Conservation (phyloP, 2,797 vertebrate species). For the Danio jaintianensis region DNA sequence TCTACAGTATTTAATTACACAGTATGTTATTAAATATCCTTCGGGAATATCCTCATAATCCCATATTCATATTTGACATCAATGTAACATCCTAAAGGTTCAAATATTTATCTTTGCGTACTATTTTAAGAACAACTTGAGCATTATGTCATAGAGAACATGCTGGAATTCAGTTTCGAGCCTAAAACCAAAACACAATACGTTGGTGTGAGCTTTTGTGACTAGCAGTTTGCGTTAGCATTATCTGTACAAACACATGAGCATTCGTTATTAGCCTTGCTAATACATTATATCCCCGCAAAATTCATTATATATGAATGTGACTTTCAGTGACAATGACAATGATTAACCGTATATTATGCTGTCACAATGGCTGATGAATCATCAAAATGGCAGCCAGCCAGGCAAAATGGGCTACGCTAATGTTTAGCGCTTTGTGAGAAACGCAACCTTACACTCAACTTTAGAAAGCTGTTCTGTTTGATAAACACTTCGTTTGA, state of each 20-base stretch:
- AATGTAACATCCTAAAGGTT: background rate
- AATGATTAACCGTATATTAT: background rate
- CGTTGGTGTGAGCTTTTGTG: background rate
- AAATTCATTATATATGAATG: constrained; percentile 3
- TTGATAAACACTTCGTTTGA: background rate
- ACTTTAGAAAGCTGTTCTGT: background rate
- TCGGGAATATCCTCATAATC: no score
- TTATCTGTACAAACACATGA: background rate
- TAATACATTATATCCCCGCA: background rate
- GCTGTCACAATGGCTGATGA: background rate
- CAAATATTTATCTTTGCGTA: background rate
- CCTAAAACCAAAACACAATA: constrained; percentile 1
- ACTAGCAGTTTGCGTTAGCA: background rate
- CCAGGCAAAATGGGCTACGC: background rate
- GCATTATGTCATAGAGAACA: background rate
- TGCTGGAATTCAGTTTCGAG: background rate
- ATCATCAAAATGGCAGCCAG: constrained; percentile 12
- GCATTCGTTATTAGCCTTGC: background rate
- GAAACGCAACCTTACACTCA: background rate
- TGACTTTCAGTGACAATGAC: background rate
- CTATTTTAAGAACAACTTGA: background rate
- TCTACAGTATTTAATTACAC: no score
- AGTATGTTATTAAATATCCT: no score
- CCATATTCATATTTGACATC: background rate
- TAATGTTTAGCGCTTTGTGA: background rate